These are phyloP conservation scores for Mythimna lalbum DNA, from an alignment of 2,888 invertebrate genomes.

Conservation along the genomic window DNA sequence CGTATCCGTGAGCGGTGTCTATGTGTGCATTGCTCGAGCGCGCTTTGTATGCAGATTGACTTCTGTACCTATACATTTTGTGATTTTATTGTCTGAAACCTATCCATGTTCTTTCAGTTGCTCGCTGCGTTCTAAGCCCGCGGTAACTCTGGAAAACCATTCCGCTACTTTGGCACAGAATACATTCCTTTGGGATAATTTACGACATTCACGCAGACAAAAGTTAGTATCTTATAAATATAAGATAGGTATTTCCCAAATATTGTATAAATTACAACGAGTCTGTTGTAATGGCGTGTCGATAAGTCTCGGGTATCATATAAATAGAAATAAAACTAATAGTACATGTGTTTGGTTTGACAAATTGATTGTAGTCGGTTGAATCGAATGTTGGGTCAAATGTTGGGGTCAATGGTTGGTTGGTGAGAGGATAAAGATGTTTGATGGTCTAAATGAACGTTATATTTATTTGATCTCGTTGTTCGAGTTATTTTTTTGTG, in stretches of 20 bases:
- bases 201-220: neutral
- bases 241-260: conserved; percentile 46
- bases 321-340: conserved; percentile 69
- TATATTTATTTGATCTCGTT: neutral
- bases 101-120: too few species aligned
- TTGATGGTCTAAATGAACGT: neutral
- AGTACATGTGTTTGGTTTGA: conserved; percentile 65
- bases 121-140: too few species aligned
- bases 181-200: neutral
- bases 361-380: conserved; percentile 71
- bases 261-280: conserved; percentile 66
- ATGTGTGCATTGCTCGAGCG: too few species aligned
- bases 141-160: too few species aligned
- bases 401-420: conserved; percentile 27
- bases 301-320: conserved; percentile 57
- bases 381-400: conserved; percentile 37
- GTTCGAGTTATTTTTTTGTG: neutral
- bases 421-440: neutral
- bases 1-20: too few species aligned
- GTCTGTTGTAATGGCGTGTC: conserved; percentile 65
- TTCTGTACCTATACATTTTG: too few species aligned
- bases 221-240: neutral
- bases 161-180: too few species aligned
- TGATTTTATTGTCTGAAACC: too few species aligned
- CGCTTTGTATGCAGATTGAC: too few species aligned